These are phyloP conservation scores for Spicauda simplicius DNA, from an alignment of 2,888 invertebrate genomes.

Conservation along the genomic window DNA sequence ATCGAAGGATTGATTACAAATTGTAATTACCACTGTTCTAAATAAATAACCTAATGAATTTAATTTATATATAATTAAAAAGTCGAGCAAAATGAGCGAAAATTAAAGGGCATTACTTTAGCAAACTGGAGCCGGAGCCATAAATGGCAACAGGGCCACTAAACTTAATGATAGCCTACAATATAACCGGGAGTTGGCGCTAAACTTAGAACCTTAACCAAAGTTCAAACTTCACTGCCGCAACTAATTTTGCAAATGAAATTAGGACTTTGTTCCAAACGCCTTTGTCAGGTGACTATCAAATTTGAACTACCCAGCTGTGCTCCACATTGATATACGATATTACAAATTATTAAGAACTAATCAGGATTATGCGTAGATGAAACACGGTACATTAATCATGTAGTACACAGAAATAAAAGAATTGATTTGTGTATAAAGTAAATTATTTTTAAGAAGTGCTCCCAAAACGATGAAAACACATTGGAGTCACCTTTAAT, in stretches of 20 bases:
- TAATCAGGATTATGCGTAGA: no score
- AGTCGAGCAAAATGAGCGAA: neutral
- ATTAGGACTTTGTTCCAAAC: neutral
- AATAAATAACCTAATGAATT: no score
- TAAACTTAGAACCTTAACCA: neutral
- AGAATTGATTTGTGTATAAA: no score
- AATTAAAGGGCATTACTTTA: neutral
- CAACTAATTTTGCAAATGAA: slow-evolving; percentile 1
- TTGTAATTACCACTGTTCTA: no score
- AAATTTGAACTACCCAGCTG: neutral
- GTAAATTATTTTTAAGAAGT: no score
- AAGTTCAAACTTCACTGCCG: neutral
- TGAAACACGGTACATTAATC: no score
- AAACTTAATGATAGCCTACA: neutral
- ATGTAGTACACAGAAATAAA: no score
- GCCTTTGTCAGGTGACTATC: neutral
- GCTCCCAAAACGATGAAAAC: no score
- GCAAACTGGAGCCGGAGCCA: neutral
- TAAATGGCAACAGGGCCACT: neutral
- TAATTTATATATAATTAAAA: neutral
- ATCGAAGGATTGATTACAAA: no score
- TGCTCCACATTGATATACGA: neutral
- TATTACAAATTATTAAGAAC: neutral
- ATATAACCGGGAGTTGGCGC: neutral
- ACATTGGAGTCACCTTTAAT: no score